phyloP scores from a whole-genome alignment of 2,113 vertebrate genomes.

The Patagioenas fasciata region DNA sequence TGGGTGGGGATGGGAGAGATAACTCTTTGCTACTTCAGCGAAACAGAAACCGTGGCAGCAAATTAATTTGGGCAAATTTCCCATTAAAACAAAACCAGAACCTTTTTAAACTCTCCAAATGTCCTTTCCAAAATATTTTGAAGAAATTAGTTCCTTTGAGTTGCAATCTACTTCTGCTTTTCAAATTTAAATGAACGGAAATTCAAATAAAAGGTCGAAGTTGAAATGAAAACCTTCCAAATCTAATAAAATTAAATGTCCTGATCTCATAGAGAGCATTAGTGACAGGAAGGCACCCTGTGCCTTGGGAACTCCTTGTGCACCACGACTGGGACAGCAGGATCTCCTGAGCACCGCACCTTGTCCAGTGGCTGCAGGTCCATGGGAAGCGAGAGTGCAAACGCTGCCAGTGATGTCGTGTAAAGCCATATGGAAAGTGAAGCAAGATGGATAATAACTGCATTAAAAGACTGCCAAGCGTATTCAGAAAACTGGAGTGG shows the following conservation, averaged over 20 bases:
- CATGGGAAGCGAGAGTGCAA: background rate
- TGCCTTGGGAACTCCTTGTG: background rate
- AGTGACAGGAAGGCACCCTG: background rate
- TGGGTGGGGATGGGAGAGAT: background rate
- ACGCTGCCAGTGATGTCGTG: background rate
- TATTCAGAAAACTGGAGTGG: background rate
- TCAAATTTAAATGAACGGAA: background rate
- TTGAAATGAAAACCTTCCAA: background rate
- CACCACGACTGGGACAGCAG: background rate
- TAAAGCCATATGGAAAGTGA: background rate
- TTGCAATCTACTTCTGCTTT: constrained; percentile 8
- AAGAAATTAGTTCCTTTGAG: background rate
- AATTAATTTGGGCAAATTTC: constrained; percentile 51
- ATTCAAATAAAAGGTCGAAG: constrained; percentile 19
- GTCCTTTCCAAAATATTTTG: constrained; percentile 30
- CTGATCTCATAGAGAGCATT: background rate
- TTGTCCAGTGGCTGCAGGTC: background rate
- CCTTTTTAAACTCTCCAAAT: constrained; percentile 7
- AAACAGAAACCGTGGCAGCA: background rate
- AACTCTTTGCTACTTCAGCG: constrained; percentile 33
- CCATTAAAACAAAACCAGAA: constrained; percentile 28
- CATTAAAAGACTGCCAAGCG: background rate
- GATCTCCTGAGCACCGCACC: background rate
- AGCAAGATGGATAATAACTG: background rate
- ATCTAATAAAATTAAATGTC: background rate